phyloP scores from a whole-genome alignment of 1,140 invertebrate genomes.

The Dendrolimus punctatus region DNA sequence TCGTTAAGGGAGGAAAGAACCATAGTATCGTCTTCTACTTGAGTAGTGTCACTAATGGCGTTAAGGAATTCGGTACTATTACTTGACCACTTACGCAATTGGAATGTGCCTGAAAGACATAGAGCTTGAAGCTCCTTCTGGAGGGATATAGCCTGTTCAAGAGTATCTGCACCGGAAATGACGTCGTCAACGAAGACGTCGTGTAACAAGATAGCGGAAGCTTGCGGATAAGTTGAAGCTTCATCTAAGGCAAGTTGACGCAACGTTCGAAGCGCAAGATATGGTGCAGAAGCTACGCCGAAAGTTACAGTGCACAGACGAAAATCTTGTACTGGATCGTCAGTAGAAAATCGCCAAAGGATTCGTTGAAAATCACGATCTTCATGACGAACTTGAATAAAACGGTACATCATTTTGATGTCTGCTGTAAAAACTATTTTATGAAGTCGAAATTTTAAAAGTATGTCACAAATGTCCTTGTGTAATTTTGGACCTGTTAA shows the following conservation, averaged over 20 bases:
- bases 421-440: constrained; percentile 25
- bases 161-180: background rate
- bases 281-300: constrained; percentile 4
- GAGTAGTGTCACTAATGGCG: too few species aligned
- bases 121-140: background rate
- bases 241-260: background rate
- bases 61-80: constrained; percentile 3
- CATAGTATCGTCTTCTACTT: too few species aligned
- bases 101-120: constrained; percentile 1
- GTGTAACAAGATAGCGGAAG: background rate
- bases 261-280: constrained; percentile 2
- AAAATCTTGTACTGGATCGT: constrained; percentile 6
- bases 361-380: constrained; percentile 34
- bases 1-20: constrained; percentile 3
- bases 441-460: constrained; percentile 30
- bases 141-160: background rate
- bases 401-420: constrained; percentile 44
- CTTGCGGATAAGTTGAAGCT: background rate
- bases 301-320: constrained; percentile 5
- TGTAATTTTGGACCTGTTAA: constrained; percentile 35
- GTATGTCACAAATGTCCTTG: constrained; percentile 28
- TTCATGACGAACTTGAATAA: constrained; percentile 24
- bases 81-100: constrained; percentile 7
- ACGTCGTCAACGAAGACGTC: constrained; percentile 8
- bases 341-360: constrained; percentile 22